Conservation (phyloP, 2,888 invertebrate species). For the Aphodius sticticus region DNA sequence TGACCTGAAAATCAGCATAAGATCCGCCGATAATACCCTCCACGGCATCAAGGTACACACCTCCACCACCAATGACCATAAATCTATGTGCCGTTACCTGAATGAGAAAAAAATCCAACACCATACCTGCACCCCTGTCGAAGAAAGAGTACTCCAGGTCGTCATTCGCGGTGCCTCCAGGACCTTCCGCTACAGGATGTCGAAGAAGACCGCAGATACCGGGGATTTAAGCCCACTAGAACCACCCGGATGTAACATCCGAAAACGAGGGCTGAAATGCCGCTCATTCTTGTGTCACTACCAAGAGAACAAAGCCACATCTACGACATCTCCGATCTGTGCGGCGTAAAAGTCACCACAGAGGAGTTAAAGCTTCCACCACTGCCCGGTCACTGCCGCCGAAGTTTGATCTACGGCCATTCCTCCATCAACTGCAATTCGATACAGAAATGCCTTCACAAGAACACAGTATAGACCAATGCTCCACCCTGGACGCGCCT, state of each 20-base stretch:
- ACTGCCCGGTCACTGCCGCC: too few species aligned
- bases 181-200: too few species aligned
- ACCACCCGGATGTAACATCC: not conserved
- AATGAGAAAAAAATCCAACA: not conserved
- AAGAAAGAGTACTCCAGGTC: not conserved
- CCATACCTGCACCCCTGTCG: not conserved
- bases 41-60: not conserved
- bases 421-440: too few species aligned
- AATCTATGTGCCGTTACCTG: not conserved
- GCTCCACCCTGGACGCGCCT: too few species aligned
- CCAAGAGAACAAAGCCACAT: too few species aligned
- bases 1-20: not conserved
- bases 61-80: not conserved
- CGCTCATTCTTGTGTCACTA: not conserved
- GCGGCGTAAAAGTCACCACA: too few species aligned
- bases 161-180: not conserved
- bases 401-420: too few species aligned
- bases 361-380: too few species aligned
- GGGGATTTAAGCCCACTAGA: not conserved
- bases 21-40: not conserved
- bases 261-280: not conserved
- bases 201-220: not conserved
- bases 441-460: too few species aligned
- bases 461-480: too few species aligned
- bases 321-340: too few species aligned